Evolutionary conservation across 37 sponge, comb jelly and placozoan genomes (phyloP), one percentile per base, ranked within the genome.

Genomic region (Haliclona indistincta): DNA sequence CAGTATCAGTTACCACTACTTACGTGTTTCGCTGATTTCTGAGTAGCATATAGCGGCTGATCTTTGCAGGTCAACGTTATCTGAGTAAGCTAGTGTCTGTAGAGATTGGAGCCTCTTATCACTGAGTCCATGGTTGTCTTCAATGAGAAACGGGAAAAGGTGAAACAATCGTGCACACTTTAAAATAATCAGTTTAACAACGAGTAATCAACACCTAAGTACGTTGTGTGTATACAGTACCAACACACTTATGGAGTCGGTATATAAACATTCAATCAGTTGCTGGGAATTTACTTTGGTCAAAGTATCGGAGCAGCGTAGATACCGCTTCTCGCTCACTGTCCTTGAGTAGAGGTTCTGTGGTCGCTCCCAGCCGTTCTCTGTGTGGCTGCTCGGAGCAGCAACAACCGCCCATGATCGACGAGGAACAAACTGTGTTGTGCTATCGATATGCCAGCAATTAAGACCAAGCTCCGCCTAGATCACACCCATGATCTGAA

Each of bases 41-140:
- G 87, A 78, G 81, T 80, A 94, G 62, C 87, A 94, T 22, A 90
- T 61, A 23, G 95, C 95, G 4, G 95, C 95, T 17, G 95, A 83
- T 39, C 82, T 43, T 56, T 94, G 87, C 11, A 85, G 88, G 23
- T 94, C 95, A n/a, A 83, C 74, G 34, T 90, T 82, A 11, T 90
- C 91, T 0, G 95, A 90, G 71, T 83, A 89, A 17, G 91, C 68
- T 39, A 94, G 73, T 3, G 80, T 79, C 19, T 75, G 72, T 39
- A 93, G 78, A 23, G 77, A 76, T 32, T 67, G 78, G 29, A 93
- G 55, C 60, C 58, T 73, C 22, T 88, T 78, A 5, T 79, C 81
- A 8, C 63, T 76, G 30, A 85, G 28, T 34, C 29, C 54, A 1
- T 38, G 37, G 15, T 17, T 26, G 4, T 2, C 43, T 39, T 5